phyloP scores from a whole-genome alignment of 2,797 vertebrate species.

The Paedocypris micromegethes region DNA sequence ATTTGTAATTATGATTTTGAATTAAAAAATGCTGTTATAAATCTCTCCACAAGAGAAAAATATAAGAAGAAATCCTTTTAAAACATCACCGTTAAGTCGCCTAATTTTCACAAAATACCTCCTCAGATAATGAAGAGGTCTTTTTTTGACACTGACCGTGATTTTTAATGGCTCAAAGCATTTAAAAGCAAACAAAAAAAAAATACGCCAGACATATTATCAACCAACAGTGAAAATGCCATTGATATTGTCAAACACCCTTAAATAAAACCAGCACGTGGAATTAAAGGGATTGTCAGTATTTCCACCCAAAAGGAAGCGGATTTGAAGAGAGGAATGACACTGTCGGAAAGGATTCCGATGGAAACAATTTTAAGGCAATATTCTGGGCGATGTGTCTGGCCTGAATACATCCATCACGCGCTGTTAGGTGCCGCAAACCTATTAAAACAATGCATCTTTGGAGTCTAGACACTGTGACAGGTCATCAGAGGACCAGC shows the following conservation, averaged over 20 bases:
- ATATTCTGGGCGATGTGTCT: constrained; percentile 30
- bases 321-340: constrained; percentile 36
- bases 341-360: constrained; percentile 36
- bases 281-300: constrained; percentile 1
- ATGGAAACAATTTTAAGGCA: constrained; percentile 41
- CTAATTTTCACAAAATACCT: constrained; percentile 8
- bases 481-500: constrained; percentile 25
- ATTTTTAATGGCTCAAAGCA: neutral
- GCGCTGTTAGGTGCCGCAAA: constrained; percentile 23
- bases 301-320: constrained; percentile 15
- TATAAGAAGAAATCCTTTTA: neutral
- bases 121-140: neutral
- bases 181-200: constrained; percentile 8
- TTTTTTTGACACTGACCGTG: too few relatives aligned
- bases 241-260: too few relatives aligned
- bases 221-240: too few relatives aligned
- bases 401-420: constrained; percentile 45
- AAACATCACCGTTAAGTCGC: neutral
- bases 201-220: neutral
- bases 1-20: too few relatives aligned
- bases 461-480: constrained; percentile 45
- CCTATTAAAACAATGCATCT: constrained; percentile 39
- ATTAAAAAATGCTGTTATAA: too few relatives aligned
- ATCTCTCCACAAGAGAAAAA: too few relatives aligned
- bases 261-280: neutral